phyloP scores from a whole-genome alignment of 2,797 vertebrate species.

The Heterohyrax brucei region DNA sequence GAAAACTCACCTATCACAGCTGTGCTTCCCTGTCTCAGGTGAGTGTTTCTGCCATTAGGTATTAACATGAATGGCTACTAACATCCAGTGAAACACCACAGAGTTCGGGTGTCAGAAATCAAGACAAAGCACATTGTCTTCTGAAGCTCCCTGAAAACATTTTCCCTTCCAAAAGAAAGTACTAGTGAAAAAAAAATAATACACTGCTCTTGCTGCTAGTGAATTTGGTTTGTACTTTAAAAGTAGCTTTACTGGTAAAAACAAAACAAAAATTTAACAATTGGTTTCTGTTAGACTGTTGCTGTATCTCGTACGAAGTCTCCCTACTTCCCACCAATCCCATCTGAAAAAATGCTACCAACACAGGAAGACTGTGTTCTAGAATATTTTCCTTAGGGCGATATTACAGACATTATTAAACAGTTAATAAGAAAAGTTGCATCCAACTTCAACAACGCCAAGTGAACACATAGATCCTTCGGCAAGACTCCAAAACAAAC shows the following conservation, averaged over 20 bases:
- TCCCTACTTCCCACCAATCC: accelerated
- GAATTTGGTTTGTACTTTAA: conserved; percentile 13
- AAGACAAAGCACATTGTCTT: not conserved
- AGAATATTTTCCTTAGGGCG: conserved; percentile 37
- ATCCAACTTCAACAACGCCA: conserved; percentile 50
- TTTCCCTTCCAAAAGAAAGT: not conserved
- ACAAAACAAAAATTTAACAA: not conserved
- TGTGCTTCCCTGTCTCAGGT: not conserved
- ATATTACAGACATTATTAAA: not conserved
- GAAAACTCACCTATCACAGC: not conserved
- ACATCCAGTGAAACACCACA: not conserved
- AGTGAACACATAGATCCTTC: conserved; percentile 3
- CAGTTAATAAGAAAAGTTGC: conserved; percentile 12
- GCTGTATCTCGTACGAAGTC: not conserved
- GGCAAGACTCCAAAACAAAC: conserved; percentile 62
- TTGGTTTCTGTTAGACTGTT: conserved; percentile 28
- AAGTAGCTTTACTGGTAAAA: not conserved
- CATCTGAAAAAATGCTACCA: not conserved
- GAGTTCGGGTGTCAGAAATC: conserved; percentile 43
- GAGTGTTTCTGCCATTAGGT: not conserved
- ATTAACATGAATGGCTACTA: not conserved
- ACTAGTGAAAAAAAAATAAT: not conserved
- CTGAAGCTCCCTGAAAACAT: conserved; percentile 4
- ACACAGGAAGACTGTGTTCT: conserved; percentile 24
- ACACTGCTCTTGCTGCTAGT: not conserved